Percentiles rank a stretch among this genome's conserved stretches.
phyloP scores from a whole-genome alignment of 2,113 vertebrate species.

The Rhabdornis inornatus region DNA sequence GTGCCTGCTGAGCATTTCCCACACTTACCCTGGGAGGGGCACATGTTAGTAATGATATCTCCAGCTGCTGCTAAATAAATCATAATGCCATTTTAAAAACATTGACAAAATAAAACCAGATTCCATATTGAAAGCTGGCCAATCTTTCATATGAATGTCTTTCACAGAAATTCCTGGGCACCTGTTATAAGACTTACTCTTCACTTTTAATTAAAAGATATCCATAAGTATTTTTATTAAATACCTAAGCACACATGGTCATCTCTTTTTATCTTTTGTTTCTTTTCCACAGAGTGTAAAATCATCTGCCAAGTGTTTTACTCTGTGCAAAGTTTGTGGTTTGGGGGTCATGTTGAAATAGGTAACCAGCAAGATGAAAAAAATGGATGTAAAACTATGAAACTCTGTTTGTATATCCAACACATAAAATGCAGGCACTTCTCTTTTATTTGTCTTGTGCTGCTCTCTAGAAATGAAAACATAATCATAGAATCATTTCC shows the following conservation, averaged over 20 bases:
- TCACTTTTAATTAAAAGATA: conserved; percentile 47
- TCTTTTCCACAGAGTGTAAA: neutral
- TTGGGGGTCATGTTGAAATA: neutral
- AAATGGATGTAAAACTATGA: neutral
- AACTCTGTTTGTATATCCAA: neutral
- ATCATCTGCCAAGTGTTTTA: neutral
- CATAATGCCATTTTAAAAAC: conserved; percentile 59
- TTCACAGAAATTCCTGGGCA: conserved; percentile 41
- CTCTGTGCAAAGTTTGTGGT: neutral
- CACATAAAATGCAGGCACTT: neutral
- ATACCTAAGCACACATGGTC: neutral
- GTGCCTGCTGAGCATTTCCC: conserved; percentile 13
- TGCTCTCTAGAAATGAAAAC: neutral
- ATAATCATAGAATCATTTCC: neutral
- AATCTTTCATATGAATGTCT: conserved; percentile 42
- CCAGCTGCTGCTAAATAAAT: conserved; percentile 63
- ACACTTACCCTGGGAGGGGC: conserved; percentile 10
- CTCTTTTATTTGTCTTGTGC: neutral
- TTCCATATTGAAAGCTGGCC: conserved; percentile 37
- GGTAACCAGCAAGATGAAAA: neutral
- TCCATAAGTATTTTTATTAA: conserved; percentile 17
- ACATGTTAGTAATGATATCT: conserved; percentile 46
- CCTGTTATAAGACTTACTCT: conserved; percentile 48
- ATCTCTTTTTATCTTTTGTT: conserved; percentile 18
- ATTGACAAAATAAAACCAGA: conserved; percentile 58